These are phyloP conservation scores for Staurois parvus DNA, from an alignment of 2,797 vertebrate species.

Conservation along the genomic window DNA sequence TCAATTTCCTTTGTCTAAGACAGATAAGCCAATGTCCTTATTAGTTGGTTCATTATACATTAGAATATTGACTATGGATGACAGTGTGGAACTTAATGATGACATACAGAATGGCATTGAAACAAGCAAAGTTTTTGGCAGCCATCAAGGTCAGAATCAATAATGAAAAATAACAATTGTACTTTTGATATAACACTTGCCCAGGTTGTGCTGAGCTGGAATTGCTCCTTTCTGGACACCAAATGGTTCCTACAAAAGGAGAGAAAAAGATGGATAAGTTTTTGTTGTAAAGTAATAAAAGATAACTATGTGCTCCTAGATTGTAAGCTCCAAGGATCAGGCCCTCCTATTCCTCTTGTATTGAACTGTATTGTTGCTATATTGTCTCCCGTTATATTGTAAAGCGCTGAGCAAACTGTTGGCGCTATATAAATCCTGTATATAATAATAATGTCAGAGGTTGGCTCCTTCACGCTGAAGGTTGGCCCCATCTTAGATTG, in stretches of 20 bases:
- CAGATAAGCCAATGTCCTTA: conserved; percentile 57
- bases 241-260: background rate
- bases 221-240: background rate
- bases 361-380: too few relatives aligned
- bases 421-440: too few relatives aligned
- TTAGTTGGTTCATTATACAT: conserved; percentile 58
- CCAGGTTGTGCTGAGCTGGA: background rate
- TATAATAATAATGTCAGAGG: too few relatives aligned
- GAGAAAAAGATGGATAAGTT: too few relatives aligned
- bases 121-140: conserved; percentile 37
- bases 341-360: too few relatives aligned
- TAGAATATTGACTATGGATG: conserved; percentile 55
- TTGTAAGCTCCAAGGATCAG: too few relatives aligned
- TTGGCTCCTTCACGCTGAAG: too few relatives aligned
- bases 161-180: conserved; percentile 34
- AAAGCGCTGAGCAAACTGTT: too few relatives aligned
- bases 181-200: background rate
- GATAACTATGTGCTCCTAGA: too few relatives aligned
- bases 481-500: too few relatives aligned
- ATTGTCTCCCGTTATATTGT: too few relatives aligned
- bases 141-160: conserved; percentile 50
- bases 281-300: too few relatives aligned
- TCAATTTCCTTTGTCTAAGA: conserved; percentile 49
- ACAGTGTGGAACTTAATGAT: conserved; percentile 44
- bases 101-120: conserved; percentile 38